Base-by-base conservation (phyloP, 2,113 vertebrate genomes). In the Trematomus loennbergii region DNA sequence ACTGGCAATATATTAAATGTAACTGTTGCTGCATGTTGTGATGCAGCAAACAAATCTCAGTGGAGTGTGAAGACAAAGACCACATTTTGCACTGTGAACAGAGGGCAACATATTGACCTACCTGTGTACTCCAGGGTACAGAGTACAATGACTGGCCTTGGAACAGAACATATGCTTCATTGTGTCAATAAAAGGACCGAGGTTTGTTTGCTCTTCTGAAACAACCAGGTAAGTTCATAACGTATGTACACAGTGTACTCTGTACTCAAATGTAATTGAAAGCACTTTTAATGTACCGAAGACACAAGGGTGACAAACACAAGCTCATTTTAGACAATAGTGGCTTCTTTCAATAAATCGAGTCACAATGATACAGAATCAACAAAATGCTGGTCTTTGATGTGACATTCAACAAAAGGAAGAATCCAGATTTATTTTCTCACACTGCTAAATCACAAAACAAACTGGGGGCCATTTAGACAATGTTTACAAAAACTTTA, bases 101-200 rank as follows among this genome's bases (percentile, higher is more conserved):
- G 50, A 20, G 18, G 70, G 58, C 58, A 62, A 9, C 62, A 64
- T 36, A 48, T 15, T 33, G 40, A 84, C 54, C 29, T 3, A 73
- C 59, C 72, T 50, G 54, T 65, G 53, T 70, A 48, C 65, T 65
- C 53, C 57, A 18, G 54, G 43, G 62, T 71, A 78, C 53, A 8
- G 72, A 82, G 12, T 4, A 78, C 57, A 73, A 87, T 71, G 58
- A 29, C 60, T 76, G 49, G 68, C 72, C 60, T 64, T 64, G 22
- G 55, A 73, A 62, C 18, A 46, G 64, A 69, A 76, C 75, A 72
- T 63, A 70, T 43, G 59, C 25, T 6, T 55, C 22, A 43, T 59
- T 36, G 60, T 79, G 54, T 64, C 81, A 64, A 81, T 59, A 59
- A 76, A 22, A 45, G 36, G 9, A 55, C 60, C 7, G 13, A n/a